phyloP scores from a whole-genome alignment of 2,113 vertebrate species.

The Petrocephalus microphthalmus region DNA sequence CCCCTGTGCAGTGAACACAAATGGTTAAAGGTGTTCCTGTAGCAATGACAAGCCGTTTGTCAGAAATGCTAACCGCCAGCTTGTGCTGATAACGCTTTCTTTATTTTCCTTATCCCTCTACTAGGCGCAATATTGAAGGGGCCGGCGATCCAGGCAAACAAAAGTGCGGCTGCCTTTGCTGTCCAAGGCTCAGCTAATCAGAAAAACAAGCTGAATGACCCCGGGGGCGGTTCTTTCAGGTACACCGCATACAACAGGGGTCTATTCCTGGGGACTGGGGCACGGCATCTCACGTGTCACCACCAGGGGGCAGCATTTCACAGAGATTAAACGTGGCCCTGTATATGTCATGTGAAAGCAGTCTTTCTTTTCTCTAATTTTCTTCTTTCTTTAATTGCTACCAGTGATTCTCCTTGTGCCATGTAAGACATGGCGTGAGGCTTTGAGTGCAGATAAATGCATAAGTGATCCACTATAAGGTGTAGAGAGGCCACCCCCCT shows the following conservation, averaged over 20 bases:
- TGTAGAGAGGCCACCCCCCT: neutral
- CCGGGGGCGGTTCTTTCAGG: conserved; percentile 75
- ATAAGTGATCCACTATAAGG: neutral
- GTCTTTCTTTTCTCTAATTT: neutral
- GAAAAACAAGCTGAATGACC: conserved; percentile 80
- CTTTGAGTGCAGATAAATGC: neutral
- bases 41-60: conserved; percentile 65
- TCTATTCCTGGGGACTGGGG: neutral
- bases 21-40: conserved; percentile 63
- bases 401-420: neutral
- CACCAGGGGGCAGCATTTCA: conserved; percentile 87
- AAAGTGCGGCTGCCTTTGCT: conserved; percentile 63
- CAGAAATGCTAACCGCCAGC: conserved; percentile 60
- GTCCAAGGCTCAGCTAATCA: conserved; percentile 76
- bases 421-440: neutral
- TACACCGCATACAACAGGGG: conserved; percentile 40
- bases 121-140: conserved; percentile 71
- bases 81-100: conserved; percentile 66
- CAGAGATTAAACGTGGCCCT: conserved; percentile 45
- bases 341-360: neutral
- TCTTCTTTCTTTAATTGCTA: conserved; percentile 9
- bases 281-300: conserved; percentile 30
- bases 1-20: conserved; percentile 40
- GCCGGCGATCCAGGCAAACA: conserved; percentile 64
- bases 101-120: conserved; percentile 46